Base-by-base conservation (phyloP, 2,888 invertebrate genomes). In the Hirtodrosophila duncani region DNA sequence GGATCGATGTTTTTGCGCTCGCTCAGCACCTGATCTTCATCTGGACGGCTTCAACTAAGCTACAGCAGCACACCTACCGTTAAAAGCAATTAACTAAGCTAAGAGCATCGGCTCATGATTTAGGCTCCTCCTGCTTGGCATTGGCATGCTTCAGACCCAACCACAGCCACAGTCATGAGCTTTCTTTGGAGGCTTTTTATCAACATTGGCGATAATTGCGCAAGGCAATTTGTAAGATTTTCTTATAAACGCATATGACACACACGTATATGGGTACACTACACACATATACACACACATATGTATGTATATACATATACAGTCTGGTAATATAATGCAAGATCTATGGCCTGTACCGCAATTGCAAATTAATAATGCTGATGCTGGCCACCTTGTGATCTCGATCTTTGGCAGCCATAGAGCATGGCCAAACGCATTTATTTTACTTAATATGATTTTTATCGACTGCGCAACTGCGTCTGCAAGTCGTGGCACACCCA, bases 271-370 rank as follows among this genome's bases (percentile, higher is more conserved):
- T n/a, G n/a, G n/a, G n/a, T n/a, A n/a, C n/a, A n/a, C n/a, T n/a
- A n/a, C n/a, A n/a, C n/a, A n/a, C n/a, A n/a, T n/a, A n/a, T 6
- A 6, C 20, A 20, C 4, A 5, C 20, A 6, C 20, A 20, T 6
- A 5, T n/a, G 24, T 8, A 24, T 3, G 5, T 39, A 59, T 36
- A 18, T 50, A 33, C 51, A 53, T 49, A 48, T 50, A 29, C 49
- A 31, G 3, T 9, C 18, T 2, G 56, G 68, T 51, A 61, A 56
- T 77, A 77, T 68, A 70, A 77, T 64, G 58, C 43, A 57, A 70
- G 71, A 72, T 79, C 71, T 72, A 79, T 79, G 80, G 77, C 64
- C 43, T 30, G 17, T 43, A 41, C 66, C 33, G 67, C 67, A 63
- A 58, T 46, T 27, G 55, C 57, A 66, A 58, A 71, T 79, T 79